Conservation (phyloP, 2,888 invertebrate species). For the Drosophila macrothrix region DNA sequence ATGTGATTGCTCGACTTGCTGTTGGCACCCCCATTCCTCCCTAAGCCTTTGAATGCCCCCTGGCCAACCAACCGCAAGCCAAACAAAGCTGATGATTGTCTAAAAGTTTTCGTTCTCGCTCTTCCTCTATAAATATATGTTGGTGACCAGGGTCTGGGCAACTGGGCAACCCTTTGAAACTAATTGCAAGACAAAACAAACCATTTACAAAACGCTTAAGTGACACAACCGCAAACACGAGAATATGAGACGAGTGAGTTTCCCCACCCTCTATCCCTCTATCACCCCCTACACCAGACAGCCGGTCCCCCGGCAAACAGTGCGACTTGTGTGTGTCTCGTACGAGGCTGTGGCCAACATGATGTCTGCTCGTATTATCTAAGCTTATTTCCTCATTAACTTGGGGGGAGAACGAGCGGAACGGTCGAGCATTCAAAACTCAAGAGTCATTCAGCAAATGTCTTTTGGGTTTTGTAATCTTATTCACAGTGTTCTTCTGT, state of each 20-base stretch:
- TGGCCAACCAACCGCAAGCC: neutral
- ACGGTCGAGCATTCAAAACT: conserved; percentile 21
- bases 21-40: neutral
- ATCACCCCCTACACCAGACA: neutral
- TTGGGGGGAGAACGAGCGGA: conserved; percentile 10
- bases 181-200: conserved; percentile 81
- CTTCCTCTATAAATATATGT: neutral
- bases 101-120: conserved; percentile 17
- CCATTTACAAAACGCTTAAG: conserved; percentile 79
- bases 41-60: neutral
- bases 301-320: conserved; percentile 3
- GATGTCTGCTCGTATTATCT: conserved; percentile 71
- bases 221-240: conserved; percentile 77
- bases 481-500: conserved; percentile 43
- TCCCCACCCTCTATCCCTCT: neutral
- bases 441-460: conserved; percentile 53
- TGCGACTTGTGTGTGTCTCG: conserved; percentile 18
- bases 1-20: conserved; percentile 10
- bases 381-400: conserved; percentile 80
- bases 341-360: conserved; percentile 45
- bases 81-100: conserved; percentile 68
- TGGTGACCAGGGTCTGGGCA: conserved; percentile 33
- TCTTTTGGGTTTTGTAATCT: conserved; percentile 67
- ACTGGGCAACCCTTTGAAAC: conserved; percentile 75
- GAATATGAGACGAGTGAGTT: conserved; percentile 62